These are phyloP conservation scores for Haliaeetus leucogaster DNA, from an alignment of 2,113 vertebrate species.

Conservation along the genomic window DNA sequence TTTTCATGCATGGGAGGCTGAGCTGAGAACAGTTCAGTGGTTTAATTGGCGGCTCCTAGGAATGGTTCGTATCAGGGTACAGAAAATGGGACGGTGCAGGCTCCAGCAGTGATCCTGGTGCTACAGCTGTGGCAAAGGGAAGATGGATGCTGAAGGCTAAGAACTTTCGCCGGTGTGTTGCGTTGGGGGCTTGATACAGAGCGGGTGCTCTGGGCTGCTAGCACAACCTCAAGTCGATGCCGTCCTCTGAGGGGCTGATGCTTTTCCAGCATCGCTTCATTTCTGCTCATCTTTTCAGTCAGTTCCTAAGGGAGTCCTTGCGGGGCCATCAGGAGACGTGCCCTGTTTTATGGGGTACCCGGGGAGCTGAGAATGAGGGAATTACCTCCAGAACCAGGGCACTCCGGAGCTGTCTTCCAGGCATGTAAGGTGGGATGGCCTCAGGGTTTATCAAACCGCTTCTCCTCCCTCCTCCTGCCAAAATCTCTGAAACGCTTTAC, in stretches of 20 bases:
- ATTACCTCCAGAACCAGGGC: not conserved
- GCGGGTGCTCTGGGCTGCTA: not conserved
- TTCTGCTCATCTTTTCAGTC: not conserved
- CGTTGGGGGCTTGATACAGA: not conserved
- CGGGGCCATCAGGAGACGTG: not conserved
- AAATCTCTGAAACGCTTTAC: not conserved
- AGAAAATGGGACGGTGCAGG: conserved; percentile 10
- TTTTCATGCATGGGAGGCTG: conserved; percentile 45
- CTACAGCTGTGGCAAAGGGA: not conserved
- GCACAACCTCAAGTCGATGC: not conserved
- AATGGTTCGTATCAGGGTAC: conserved; percentile 10
- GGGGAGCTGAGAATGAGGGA: not conserved
- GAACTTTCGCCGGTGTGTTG: not conserved
- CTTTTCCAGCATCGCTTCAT: not conserved
- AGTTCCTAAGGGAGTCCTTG: not conserved
- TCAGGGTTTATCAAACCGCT: not conserved
- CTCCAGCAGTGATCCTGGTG: not conserved
- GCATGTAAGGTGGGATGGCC: not conserved
- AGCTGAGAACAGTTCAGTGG: conserved; percentile 27
- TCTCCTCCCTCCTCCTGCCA: not conserved
- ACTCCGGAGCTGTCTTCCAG: not conserved
- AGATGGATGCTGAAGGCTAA: not conserved
- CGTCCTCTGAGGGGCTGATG: accelerated
- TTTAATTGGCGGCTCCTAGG: conserved; percentile 21
- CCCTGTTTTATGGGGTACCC: not conserved